Conservation (phyloP, 2,113 vertebrate genomes). For the Elephantulus edwardii region DNA sequence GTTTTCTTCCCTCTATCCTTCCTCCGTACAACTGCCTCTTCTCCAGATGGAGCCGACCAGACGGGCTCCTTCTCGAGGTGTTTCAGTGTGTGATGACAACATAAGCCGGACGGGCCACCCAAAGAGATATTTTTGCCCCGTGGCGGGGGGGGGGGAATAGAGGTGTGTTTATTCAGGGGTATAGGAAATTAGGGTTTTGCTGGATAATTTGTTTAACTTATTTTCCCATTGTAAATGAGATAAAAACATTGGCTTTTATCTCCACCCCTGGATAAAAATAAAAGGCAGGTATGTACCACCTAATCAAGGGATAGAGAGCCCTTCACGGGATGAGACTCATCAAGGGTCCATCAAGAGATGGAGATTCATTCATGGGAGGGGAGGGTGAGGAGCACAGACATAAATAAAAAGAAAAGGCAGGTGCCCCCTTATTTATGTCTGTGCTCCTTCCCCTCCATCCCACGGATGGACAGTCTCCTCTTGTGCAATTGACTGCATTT, state of each 20-base stretch:
- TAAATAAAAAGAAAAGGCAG: no score
- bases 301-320: no score
- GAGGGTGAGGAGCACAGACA: no score
- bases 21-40: background rate
- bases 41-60: background rate
- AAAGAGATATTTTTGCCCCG: background rate
- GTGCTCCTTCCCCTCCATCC: no score
- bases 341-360: no score
- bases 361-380: no score
- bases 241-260: conserved; percentile 37
- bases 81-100: background rate
- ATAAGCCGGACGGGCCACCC: background rate
- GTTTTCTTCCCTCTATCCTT: background rate
- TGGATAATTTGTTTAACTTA: conserved; percentile 4
- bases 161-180: background rate
- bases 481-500: no score
- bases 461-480: no score
- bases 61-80: background rate
- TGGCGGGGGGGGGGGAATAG: background rate
- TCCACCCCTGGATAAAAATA: background rate
- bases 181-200: background rate
- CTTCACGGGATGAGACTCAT: no score
- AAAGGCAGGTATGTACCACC: no score
- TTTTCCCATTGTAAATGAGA: conserved; percentile 37
- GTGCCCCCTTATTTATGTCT: no score